Evolutionary conservation across 2,113 vertebrate species (phyloP), one percentile per base, ranked within the genome.

Genomic region (Xyrauchen texanus): DNA sequence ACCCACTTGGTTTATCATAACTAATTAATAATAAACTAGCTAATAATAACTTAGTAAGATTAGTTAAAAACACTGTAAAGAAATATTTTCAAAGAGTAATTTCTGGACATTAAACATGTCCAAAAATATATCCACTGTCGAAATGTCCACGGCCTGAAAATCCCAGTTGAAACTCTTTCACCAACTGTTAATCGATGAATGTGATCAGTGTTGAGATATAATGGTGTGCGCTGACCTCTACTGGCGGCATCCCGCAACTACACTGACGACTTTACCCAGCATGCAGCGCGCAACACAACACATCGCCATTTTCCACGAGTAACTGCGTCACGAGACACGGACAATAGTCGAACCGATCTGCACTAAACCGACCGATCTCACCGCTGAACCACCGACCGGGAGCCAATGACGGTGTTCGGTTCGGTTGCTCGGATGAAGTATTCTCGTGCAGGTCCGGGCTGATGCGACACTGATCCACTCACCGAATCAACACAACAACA

Each of bases 401-500:
- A 86, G 86, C 89, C 84, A 89, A 93, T 92, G 92, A 76, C 81
- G 84, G 84, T 83, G 86, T 86, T 75, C 81, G 82, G 84, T 78
- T 77, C 69, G 49, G 55, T 55, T 83, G 86, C 80, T 83, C 84
- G 47, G 52, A 89, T 85, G 80, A 88, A 89, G 85, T 86, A 86
- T 87, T 86, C 81, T 61, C 87, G 81, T 84, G 87, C 88, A 67
- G 90, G 90, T 78, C 91, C 91, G 60, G 90, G 90, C 86, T 91
- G 89, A 91, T 77, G 85, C 76, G 68, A 77, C 60, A 11, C 85
- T 42, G 62, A 72, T 46, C 82, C 62, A 53, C 21, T 12, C 82
- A 78, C 82, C 12, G 51, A 47, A 16, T 12, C 21, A 34, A 34
- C 21, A 34, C 21, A 34, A 34, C 21, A 3, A 34, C 21, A 34